phyloP scores from a whole-genome alignment of 1,140 invertebrate genomes.

The Drosophila bipectinata region DNA sequence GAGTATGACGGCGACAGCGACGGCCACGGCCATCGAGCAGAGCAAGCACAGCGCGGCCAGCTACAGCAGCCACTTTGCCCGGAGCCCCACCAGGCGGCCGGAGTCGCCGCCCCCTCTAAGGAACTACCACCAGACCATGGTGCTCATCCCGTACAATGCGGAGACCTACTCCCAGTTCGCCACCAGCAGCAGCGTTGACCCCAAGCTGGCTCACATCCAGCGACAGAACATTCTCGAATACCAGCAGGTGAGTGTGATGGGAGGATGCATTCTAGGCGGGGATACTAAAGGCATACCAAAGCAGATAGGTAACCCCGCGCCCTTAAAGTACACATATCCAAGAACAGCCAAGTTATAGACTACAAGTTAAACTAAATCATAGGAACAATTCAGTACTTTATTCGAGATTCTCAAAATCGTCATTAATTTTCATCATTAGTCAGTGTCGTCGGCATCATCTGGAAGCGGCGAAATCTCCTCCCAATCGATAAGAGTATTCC shows the following conservation, averaged over 20 bases:
- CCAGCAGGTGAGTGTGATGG: slow-evolving; percentile 74
- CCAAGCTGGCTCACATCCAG: slow-evolving; percentile 75
- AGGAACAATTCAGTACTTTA: too few species aligned
- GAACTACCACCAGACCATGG: slow-evolving; percentile 89
- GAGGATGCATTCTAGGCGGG: not conserved
- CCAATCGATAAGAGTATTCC: too few species aligned
- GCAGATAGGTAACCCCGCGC: too few species aligned
- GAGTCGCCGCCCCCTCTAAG: slow-evolving; percentile 88
- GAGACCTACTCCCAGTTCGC: slow-evolving; percentile 83
- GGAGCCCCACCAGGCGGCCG: slow-evolving; percentile 85
- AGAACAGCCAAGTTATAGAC: too few species aligned
- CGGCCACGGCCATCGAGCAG: slow-evolving; percentile 70
- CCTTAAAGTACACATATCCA: too few species aligned
- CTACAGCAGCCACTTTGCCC: slow-evolving; percentile 75
- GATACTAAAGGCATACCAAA: too few species aligned
- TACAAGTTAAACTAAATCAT: too few species aligned
- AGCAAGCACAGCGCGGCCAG: slow-evolving; percentile 73
- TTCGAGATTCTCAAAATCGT: too few species aligned
- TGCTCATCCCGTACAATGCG: slow-evolving; percentile 90
- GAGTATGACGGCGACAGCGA: slow-evolving; percentile 61
- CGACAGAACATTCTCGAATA: slow-evolving; percentile 83
- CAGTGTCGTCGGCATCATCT: too few species aligned
- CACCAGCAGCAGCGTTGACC: slow-evolving; percentile 74
- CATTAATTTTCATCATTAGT: too few species aligned
- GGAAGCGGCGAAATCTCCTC: too few species aligned